Evolutionary conservation across 2,113 vertebrate genomes (phyloP).

Genomic region (Pachycephala philippinensis): DNA sequence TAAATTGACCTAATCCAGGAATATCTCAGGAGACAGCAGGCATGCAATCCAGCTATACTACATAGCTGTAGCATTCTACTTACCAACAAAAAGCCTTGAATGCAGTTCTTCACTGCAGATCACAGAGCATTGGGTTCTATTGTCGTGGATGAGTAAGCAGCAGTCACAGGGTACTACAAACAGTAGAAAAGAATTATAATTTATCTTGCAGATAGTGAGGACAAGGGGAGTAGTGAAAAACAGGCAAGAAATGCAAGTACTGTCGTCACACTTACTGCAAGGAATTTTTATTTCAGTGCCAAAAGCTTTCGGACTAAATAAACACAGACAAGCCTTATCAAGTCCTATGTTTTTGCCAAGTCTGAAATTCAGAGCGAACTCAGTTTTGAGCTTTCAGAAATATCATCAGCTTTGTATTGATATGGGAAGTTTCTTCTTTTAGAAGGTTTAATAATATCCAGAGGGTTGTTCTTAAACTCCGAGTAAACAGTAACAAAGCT

Average conservation of each 20-base stretch:
- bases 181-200: not conserved
- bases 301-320: slow-evolving; percentile 17
- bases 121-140: not conserved
- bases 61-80: not conserved
- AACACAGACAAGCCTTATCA: not conserved
- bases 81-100: not conserved
- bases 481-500: not conserved
- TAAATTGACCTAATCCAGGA: not conserved
- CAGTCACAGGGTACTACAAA: not conserved
- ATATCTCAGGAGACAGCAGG: not conserved
- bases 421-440: not conserved
- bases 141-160: not conserved
- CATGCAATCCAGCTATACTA: not conserved
- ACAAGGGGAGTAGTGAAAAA: not conserved
- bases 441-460: not conserved
- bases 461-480: not conserved
- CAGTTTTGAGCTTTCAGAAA: not conserved
- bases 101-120: not conserved
- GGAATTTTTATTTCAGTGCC: not conserved
- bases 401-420: not conserved
- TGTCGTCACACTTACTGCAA: not conserved
- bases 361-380: not conserved
- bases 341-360: not conserved
- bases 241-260: not conserved
- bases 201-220: not conserved